These are phyloP conservation scores for Elmis aenea DNA, from an alignment of 2,888 invertebrate genomes.

Conservation along the genomic window DNA sequence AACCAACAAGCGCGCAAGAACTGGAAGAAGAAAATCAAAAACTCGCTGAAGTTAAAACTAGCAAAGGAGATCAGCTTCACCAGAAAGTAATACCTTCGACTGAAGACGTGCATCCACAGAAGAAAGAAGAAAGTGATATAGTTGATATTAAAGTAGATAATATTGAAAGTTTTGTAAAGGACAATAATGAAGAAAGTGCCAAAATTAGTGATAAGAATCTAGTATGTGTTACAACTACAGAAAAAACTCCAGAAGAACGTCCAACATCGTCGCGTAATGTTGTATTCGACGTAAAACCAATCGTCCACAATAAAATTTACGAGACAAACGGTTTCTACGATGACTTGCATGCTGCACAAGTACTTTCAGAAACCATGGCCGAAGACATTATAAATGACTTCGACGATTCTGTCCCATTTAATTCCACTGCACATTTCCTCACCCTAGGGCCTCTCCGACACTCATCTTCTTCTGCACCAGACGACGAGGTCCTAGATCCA, in stretches of 20 bases:
- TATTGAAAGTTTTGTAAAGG: neutral
- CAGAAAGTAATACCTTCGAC: no score
- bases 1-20: neutral
- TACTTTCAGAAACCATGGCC: conserved; percentile 32
- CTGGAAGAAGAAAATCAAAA: conserved; percentile 2
- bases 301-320: neutral
- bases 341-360: conserved; percentile 26
- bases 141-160: neutral
- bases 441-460: conserved; percentile 45
- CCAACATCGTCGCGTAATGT: no score
- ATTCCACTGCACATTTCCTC: conserved; percentile 23
- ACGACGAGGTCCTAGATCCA: conserved; percentile 38
- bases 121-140: neutral
- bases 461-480: conserved; percentile 45
- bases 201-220: no score
- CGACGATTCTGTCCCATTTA: conserved; percentile 12
- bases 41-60: no score
- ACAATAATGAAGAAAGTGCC: neutral
- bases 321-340: conserved; percentile 6
- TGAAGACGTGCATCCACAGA: no score
- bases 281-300: neutral
- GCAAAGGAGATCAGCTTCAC: no score
- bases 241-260: neutral
- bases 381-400: conserved; percentile 30
- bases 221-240: neutral